These are phyloP conservation scores for Venustoraphidia nigricollis DNA, from an alignment of 2,888 invertebrate genomes.

Conservation along the genomic window DNA sequence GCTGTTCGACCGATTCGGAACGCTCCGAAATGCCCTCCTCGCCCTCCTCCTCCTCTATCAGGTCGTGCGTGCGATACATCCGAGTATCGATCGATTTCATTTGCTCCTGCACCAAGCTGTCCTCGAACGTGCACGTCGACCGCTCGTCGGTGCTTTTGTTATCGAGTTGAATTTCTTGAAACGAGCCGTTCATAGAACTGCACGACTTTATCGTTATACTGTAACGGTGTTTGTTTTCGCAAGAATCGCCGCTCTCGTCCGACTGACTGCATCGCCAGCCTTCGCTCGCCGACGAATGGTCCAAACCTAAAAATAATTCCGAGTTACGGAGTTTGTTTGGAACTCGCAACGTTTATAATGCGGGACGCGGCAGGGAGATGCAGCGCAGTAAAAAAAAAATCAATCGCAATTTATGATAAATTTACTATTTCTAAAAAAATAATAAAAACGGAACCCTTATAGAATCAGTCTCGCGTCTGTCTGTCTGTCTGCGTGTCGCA, in stretches of 20 bases:
- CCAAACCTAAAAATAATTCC: constrained; percentile 35
- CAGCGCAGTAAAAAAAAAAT: too few species aligned
- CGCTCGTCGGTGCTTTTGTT: constrained; percentile 2
- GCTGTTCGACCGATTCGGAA: constrained; percentile 30
- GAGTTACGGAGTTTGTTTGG: too few species aligned
- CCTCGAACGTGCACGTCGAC: constrained; percentile 18
- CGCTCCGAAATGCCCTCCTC: constrained; percentile 34
- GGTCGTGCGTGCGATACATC: constrained; percentile 25
- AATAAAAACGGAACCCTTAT: too few species aligned
- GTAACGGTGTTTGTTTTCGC: constrained; percentile 27
- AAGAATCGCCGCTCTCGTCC: constrained; percentile 39
- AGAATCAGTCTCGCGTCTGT: too few species aligned
- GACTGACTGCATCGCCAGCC: constrained; percentile 61
- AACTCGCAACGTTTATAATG: too few species aligned
- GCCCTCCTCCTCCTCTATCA: constrained; percentile 39
- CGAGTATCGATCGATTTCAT: constrained; percentile 22
- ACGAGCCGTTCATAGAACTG: background rate
- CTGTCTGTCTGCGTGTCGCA: too few species aligned
- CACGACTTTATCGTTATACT: constrained; percentile 1
- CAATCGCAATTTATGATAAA: too few species aligned
- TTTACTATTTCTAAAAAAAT: too few species aligned
- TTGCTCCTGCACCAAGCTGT: constrained; percentile 31
- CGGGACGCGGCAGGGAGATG: too few species aligned
- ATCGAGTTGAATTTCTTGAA: constrained; percentile 12
- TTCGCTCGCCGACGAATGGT: constrained; percentile 56